Evolutionary conservation across 2,888 invertebrate genomes (phyloP), one percentile per base, ranked within the genome.

Genomic region (Drosophila algonquin): DNA sequence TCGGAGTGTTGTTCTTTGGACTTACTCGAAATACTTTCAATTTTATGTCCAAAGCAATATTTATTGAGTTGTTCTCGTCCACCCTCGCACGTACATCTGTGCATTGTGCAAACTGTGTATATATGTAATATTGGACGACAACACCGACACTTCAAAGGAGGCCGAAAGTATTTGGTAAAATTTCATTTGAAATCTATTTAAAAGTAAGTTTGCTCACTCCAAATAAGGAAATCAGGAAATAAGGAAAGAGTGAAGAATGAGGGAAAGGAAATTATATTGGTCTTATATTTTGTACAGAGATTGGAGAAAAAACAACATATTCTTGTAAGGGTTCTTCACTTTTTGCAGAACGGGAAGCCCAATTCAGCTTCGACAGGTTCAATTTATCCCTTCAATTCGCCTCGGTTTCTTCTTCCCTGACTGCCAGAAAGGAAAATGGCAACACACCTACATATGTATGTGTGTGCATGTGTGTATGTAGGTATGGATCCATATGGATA

Each of bases 21-120:
- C 57, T 65, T 59, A 24, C 21, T 21, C 70, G 68, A 77, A 80
- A 73, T 76, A 80, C 85, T 84, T 81, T 81, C 78, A 70, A 81
- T 77, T 81, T 80, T 80, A 80, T 81, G 40, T 71, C 58, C 76
- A 50, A 61, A 76, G 45, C 54, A 72, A 73, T 80, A 85, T 84
- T 84, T 71, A 85, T 76, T 58, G 65, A 77, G 63, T 56, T 71
- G 73, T 73, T 76, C 64, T 24, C 46, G 67, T 35, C 55, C 60
- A 30, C 16, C 2, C 30, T 30, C 30, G 30, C 7, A 8, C 30
- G 7, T 9, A 8, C 30, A 30, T 3, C 9, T 2, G 8, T 63
- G 27, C 55, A 56, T 46, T 50, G 24, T 24, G 24, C 2, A 56
- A 46, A 56, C 44, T 14, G 21, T 46, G 47, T 53, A 21, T 3